phyloP scores from a whole-genome alignment of 2,113 vertebrate genomes.

The Ivindomyrus marchei region DNA sequence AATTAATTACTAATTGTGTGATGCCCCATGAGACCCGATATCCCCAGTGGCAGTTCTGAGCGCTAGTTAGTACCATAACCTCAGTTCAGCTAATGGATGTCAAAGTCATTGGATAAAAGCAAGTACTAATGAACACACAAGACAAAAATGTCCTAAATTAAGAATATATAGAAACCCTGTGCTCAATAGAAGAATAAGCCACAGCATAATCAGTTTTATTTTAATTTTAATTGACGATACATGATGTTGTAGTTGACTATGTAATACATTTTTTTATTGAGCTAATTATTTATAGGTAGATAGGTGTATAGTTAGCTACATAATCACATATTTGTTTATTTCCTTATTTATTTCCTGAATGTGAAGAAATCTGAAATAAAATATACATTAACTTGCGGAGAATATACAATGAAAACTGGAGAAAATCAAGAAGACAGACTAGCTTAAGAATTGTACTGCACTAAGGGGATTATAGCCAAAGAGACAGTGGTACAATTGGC shows the following conservation, averaged over 20 bases:
- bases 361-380: not conserved
- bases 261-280: not conserved
- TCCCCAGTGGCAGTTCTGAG: not conserved
- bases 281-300: not conserved
- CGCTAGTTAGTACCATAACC: not conserved
- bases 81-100: not conserved
- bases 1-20: not conserved
- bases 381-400: not conserved
- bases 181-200: not conserved
- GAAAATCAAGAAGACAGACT: not conserved
- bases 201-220: not conserved
- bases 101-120: not conserved
- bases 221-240: not conserved
- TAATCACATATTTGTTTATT: not conserved
- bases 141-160: not conserved
- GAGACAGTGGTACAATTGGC: not conserved
- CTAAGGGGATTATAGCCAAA: not conserved
- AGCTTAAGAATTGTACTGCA: not conserved
- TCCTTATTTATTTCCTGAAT: not conserved
- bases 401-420: not conserved
- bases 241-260: not conserved
- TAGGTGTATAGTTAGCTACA: not conserved
- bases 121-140: not conserved
- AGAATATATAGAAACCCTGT: not conserved
- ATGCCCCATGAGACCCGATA: not conserved